A percentile compares a stretch with the other conserved stretches of the same genome.
Conservation (phyloP, 2,797 vertebrate species). For the Crocodylus rhombifer region DNA sequence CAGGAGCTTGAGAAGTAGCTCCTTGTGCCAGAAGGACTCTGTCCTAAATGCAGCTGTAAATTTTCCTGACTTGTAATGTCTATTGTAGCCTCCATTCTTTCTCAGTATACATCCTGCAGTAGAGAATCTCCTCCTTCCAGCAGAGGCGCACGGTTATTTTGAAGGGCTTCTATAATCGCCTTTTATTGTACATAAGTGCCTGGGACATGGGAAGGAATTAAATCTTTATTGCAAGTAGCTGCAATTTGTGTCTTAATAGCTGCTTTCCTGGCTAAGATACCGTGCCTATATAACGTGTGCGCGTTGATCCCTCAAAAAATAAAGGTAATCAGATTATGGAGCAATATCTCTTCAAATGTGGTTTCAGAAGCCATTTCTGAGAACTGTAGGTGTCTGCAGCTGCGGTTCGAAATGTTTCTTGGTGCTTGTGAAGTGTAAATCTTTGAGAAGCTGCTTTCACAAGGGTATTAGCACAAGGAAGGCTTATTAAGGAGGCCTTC, state of each 20-base stretch:
- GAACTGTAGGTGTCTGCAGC: background rate
- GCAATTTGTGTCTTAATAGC: background rate
- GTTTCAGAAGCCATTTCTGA: background rate
- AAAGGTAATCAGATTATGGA: background rate
- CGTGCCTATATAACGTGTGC: rapidly evolving
- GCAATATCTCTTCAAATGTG: background rate
- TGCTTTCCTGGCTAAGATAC: background rate
- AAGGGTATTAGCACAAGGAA: rapidly evolving
- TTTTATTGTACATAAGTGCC: background rate
- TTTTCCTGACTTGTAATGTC: background rate
- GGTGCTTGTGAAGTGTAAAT: rapidly evolving
- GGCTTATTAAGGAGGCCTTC: background rate
- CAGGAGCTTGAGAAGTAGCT: background rate
- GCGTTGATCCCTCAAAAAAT: background rate
- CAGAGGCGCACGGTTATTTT: background rate
- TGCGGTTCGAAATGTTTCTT: rapidly evolving
- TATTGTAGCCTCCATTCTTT: rapidly evolving
- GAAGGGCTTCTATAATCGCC: rapidly evolving
- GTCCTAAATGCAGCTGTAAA: background rate
- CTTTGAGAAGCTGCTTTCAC: background rate
- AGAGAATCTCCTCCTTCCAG: background rate
- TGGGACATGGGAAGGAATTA: background rate
- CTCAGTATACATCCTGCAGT: rapidly evolving
- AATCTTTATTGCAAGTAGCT: background rate
- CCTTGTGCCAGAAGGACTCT: rapidly evolving